Evolutionary conservation across 2,888 invertebrate species (phyloP).

Genomic region (Alloscopus bannaensis): DNA sequence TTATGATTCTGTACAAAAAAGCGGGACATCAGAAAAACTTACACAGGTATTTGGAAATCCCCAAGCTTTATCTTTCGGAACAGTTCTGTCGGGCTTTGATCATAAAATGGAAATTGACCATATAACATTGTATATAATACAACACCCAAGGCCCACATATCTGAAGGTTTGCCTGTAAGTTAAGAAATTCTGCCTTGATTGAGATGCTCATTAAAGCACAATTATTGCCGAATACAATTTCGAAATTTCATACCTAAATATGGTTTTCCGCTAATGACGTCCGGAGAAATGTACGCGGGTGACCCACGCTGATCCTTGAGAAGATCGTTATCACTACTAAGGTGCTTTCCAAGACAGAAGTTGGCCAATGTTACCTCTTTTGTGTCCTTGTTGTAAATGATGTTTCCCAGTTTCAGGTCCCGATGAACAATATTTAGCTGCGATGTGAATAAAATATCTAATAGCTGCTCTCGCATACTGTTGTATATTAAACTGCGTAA

Average conservation of each 20-base stretch:
- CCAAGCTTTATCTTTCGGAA: slow-evolving; percentile 86
- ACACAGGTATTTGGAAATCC: slow-evolving; percentile 85
- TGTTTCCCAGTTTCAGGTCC: slow-evolving; percentile 86
- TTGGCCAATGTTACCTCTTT: slow-evolving; percentile 82
- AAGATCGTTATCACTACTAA: slow-evolving; percentile 83
- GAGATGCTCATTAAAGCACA: neutral
- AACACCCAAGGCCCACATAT: slow-evolving; percentile 89
- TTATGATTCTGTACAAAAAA: neutral
- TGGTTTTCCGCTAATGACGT: slow-evolving; percentile 85
- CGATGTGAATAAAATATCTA: slow-evolving; percentile 69
- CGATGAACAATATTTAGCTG: slow-evolving; percentile 87
- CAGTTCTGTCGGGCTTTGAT: slow-evolving; percentile 83
- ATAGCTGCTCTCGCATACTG: too few species aligned
- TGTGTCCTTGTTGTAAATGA: slow-evolving; percentile 83
- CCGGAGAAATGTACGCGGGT: slow-evolving; percentile 88
- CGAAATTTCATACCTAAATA: slow-evolving; percentile 79
- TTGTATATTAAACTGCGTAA: too few species aligned
- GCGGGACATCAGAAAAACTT: slow-evolving; percentile 75
- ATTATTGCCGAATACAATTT: too few species aligned
- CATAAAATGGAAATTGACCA: slow-evolving; percentile 89
- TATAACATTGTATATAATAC: slow-evolving; percentile 87
- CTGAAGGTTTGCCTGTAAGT: slow-evolving; percentile 81
- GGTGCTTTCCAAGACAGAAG: slow-evolving; percentile 86
- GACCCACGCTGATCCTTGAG: slow-evolving; percentile 86
- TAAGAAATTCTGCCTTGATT: neutral